Evolutionary conservation across 2,888 invertebrate species (phyloP).

Genomic region (Escarpia spicata): DNA sequence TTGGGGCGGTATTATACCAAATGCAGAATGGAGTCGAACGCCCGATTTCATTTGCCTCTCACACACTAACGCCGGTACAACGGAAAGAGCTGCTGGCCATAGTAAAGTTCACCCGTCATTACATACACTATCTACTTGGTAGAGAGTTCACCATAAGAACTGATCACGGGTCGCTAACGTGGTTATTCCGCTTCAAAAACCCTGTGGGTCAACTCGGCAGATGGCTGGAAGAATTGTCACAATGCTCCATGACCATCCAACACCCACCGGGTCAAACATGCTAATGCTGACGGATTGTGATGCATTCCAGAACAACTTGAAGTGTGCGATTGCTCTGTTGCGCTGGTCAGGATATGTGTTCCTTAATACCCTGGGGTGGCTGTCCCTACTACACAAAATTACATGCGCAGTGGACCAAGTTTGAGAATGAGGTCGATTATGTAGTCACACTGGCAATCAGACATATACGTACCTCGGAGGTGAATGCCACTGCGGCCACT

Average conservation of each 20-base stretch:
- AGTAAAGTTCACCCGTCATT: background rate
- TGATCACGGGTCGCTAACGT: background rate
- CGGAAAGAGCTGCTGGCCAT: background rate
- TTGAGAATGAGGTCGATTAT: background rate
- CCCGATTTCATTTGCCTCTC: conserved; percentile 13
- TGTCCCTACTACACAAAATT: background rate
- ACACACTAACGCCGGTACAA: background rate
- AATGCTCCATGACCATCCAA: background rate
- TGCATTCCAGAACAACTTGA: background rate
- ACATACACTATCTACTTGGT: background rate
- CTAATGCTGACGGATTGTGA: background rate
- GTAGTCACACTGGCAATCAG: background rate
- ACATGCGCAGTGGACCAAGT: background rate
- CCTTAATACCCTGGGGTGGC: background rate
- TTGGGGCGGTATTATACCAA: background rate
- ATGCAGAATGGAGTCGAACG: background rate
- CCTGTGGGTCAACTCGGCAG: background rate
- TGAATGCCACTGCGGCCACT: background rate
- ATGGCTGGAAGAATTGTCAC: background rate
- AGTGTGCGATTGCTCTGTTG: background rate
- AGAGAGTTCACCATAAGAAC: background rate
- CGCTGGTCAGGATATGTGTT: background rate
- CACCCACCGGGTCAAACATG: background rate
- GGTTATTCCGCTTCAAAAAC: background rate
- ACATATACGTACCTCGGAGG: background rate